Base-by-base conservation (phyloP, 2,797 vertebrate genomes). In the Sebastes aleutianus region DNA sequence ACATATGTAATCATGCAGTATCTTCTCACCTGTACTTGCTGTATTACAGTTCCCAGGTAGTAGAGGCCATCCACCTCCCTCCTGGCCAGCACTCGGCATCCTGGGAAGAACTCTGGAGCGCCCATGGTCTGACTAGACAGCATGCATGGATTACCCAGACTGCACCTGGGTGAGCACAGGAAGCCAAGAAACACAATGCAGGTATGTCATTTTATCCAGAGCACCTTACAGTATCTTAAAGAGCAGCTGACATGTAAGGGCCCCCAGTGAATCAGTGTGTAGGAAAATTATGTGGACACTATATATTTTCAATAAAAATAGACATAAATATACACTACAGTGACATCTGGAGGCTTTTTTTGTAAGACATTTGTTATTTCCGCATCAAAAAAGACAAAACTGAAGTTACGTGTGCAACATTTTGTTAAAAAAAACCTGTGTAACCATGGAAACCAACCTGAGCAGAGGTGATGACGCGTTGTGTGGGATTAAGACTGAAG, bases 31-130 rank as follows among this genome's bases (percentile, higher is more conserved):
- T 96, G 91, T 26, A 96, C 70, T 89, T 95, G 91, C 29, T 96
- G 87, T 83, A 94, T 94, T 36, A 97, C 87, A 62, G 91, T 96
- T 18, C 95, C 97, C 47, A 0, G 54, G 78, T 98, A 96, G 88
- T 97, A 98, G 83, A 97, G 93, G 3, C 96, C 96, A 58, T 97
- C 96, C 12, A 18, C 57, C 53, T 95, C 93, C 76, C 88, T 94
- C 91, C 96, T 95, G 32, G 96, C 97, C 87, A 98, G 87, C 56
- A 97, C 96, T 74, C 94, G 83, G 34, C 92, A 75, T 0, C 93
- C 95, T 65, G 84, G 73, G 20, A 81, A 84, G 39, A 95, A 90
- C 47, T 89, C 74, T 7, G 72, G 70, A 56, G 78, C 59, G 34
- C 62, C 61, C 32, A 67, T 27, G 1, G 59, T 70, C 61, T 76